A percentile compares a stretch with the other conserved stretches of the same genome.
Evolutionary conservation across 2,888 invertebrate genomes (phyloP).

Genomic region (Octonoba sinensis): DNA sequence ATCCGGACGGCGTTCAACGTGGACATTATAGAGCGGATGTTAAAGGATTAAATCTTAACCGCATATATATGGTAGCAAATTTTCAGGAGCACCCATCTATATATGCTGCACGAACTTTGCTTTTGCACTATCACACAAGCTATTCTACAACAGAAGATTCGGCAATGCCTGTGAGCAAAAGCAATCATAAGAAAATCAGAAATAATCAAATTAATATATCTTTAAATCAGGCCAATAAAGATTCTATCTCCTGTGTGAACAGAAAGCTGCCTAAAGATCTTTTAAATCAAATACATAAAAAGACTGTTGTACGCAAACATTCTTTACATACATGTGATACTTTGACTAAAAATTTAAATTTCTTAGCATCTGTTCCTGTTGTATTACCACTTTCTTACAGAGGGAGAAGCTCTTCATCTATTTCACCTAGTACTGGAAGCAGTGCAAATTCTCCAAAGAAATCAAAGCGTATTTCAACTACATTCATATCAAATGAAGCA

Average conservation of each 20-base stretch:
- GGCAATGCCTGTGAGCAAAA: constrained; percentile 3
- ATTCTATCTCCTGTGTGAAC: constrained; percentile 4
- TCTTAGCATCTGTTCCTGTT: constrained; percentile 50
- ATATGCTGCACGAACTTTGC: constrained; percentile 83
- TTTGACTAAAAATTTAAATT: constrained; percentile 47
- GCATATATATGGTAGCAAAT: constrained; percentile 86
- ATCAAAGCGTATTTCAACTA: constrained; percentile 12
- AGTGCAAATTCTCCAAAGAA: constrained; percentile 15
- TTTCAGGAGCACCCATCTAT: constrained; percentile 84
- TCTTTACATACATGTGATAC: constrained; percentile 52
- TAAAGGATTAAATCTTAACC: constrained; percentile 87
- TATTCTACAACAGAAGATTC: constrained; percentile 19
- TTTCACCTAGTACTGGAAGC: not conserved
- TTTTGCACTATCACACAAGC: constrained; percentile 71
- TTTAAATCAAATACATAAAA: constrained; percentile 26
- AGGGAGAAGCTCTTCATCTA: not conserved
- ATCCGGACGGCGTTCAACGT: constrained; percentile 89
- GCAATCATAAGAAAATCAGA: constrained; percentile 21
- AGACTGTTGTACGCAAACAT: constrained; percentile 27
- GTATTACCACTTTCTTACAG: constrained; percentile 14
- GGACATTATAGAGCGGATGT: constrained; percentile 91
- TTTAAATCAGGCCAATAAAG: not conserved
- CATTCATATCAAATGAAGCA: not conserved
- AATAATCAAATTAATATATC: constrained; percentile 17
- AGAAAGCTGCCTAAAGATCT: constrained; percentile 41